Evolutionary conservation across 2,888 invertebrate species (phyloP).

Genomic region (Eurytoma californica): DNA sequence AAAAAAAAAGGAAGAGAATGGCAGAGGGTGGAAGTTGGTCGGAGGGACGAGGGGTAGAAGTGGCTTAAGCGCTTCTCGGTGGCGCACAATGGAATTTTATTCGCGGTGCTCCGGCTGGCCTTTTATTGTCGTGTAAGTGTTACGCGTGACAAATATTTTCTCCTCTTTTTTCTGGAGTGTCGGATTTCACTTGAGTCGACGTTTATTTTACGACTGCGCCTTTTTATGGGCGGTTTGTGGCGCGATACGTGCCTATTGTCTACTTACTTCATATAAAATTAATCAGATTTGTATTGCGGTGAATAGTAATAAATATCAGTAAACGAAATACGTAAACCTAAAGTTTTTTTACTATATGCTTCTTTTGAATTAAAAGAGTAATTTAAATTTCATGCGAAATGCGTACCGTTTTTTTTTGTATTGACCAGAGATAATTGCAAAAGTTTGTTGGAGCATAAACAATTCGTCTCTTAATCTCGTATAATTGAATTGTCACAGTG

Average conservation of each 20-base stretch:
- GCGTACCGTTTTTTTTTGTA: background rate
- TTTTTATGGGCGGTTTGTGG: background rate
- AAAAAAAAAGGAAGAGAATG: slow-evolving; percentile 11
- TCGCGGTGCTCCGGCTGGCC: slow-evolving; percentile 25
- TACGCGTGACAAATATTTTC: slow-evolving; percentile 32
- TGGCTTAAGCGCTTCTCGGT: slow-evolving; percentile 62
- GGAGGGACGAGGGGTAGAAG: slow-evolving; percentile 53
- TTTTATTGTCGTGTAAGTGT: slow-evolving; percentile 48
- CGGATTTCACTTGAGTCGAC: slow-evolving; percentile 11
- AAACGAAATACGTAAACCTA: background rate
- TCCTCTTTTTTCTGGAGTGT: slow-evolving; percentile 5
- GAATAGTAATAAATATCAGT: too few species aligned
- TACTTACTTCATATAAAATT: background rate
- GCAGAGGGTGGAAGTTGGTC: slow-evolving; percentile 13
- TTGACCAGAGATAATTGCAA: background rate
- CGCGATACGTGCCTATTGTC: background rate
- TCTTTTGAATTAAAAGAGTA: background rate
- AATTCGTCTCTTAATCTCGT: slow-evolving; percentile 19
- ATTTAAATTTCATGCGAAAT: too few species aligned
- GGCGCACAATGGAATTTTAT: slow-evolving; percentile 64
- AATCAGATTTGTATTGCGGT: background rate
- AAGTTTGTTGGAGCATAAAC: slow-evolving; percentile 4
- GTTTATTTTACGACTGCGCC: slow-evolving; percentile 3
- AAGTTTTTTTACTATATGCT: background rate
- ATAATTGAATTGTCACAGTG: slow-evolving; percentile 41